Evolutionary conservation across 2,113 vertebrate genomes (phyloP).

Genomic region (Oreochromis aureus): DNA sequence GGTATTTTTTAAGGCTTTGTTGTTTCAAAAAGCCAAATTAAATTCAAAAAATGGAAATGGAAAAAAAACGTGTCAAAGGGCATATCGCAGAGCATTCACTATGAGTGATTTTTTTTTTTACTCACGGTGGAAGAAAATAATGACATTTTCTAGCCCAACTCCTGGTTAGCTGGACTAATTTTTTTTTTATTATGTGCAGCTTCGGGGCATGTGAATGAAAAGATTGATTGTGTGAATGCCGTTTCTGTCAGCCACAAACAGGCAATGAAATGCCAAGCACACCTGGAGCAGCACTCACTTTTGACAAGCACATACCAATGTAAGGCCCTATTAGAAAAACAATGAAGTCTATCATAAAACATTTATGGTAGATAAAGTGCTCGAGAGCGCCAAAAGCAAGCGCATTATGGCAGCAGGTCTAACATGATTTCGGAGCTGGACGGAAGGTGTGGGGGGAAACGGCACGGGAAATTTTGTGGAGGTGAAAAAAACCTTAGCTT

Average conservation of each 20-base stretch:
- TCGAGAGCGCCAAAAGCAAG: conserved; percentile 32
- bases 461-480: not conserved
- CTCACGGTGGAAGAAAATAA: conserved; percentile 24
- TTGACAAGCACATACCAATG: conserved; percentile 48
- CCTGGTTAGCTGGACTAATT: conserved; percentile 55
- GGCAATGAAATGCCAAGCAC: conserved; percentile 62
- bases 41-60: not conserved
- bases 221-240: conserved; percentile 66
- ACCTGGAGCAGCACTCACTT: conserved; percentile 60
- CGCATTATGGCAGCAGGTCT: conserved; percentile 21
- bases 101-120: not conserved
- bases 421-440: conserved; percentile 32
- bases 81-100: conserved; percentile 44
- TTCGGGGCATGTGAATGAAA: conserved; percentile 62
- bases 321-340: conserved; percentile 59
- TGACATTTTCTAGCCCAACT: conserved; percentile 51
- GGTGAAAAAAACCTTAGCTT: not conserved
- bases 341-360: conserved; percentile 65
- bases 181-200: conserved; percentile 60
- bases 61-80: conserved; percentile 30
- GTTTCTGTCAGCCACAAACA: conserved; percentile 70
- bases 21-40: not conserved
- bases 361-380: conserved; percentile 63
- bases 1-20: not conserved
- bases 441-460: not conserved